Evolutionary conservation across 2,888 invertebrate species (phyloP).

Genomic region (Papilio protenor): DNA sequence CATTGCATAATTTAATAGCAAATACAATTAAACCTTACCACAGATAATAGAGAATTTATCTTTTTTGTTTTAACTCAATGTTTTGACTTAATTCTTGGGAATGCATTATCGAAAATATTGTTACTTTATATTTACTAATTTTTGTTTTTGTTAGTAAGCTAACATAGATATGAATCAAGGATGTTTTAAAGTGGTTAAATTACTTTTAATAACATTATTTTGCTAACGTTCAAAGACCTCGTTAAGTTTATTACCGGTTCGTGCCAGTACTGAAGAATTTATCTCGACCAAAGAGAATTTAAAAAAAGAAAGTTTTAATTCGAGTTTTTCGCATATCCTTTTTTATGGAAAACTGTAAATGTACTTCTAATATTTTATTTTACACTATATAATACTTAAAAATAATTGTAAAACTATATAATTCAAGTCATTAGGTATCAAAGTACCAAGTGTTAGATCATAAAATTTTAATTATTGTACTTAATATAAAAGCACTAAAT

Average conservation of each 20-base stretch:
- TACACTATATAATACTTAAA: no score
- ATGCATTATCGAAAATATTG: neutral
- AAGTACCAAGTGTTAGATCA: neutral
- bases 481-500: neutral
- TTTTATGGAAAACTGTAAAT: neutral
- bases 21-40: neutral
- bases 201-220: conserved; percentile 4
- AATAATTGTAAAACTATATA: no score
- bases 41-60: neutral
- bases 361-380: no score
- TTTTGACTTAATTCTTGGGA: no score
- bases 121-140: neutral
- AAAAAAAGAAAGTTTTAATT: neutral
- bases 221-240: conserved; percentile 4
- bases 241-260: conserved; percentile 18
- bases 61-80: no score
- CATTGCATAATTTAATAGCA: neutral
- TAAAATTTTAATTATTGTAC: neutral
- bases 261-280: conserved; percentile 13
- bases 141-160: neutral
- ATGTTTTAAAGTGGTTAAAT: conserved; percentile 2
- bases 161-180: neutral
- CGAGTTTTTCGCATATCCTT: neutral
- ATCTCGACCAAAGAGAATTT: neutral
- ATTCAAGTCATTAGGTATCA: neutral